Percentiles rank a stretch among this genome's conserved stretches.
phyloP scores from a whole-genome alignment of 2,113 vertebrate genomes.

The Larimichthys polyactis region DNA sequence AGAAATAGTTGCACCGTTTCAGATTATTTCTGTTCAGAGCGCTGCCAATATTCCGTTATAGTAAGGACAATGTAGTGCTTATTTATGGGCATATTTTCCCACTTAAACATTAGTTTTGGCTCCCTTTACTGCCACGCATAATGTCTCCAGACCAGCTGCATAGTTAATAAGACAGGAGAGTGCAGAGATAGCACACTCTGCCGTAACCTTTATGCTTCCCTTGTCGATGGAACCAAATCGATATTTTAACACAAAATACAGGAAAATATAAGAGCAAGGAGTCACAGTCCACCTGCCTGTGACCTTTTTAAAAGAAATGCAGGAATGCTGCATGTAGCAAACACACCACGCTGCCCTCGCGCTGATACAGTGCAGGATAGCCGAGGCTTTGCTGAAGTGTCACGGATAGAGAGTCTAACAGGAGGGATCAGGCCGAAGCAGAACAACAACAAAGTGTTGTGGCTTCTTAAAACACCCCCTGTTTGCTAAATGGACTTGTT shows the following conservation, averaged over 20 bases:
- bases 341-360: not conserved
- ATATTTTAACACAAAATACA: conserved; percentile 77
- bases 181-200: conserved; percentile 13
- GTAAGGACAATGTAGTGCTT: not conserved
- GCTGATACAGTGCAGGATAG: not conserved
- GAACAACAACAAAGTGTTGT: not conserved
- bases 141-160: conserved; percentile 31
- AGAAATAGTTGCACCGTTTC: conserved; percentile 19
- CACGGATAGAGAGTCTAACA: not conserved
- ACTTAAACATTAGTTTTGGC: conserved; percentile 57
- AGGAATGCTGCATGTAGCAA: conserved; percentile 28
- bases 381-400: not conserved
- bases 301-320: conserved; percentile 77
- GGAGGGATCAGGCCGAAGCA: conserved; percentile 8
- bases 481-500: conserved; percentile 65
- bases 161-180: conserved; percentile 25
- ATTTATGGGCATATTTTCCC: conserved; percentile 45
- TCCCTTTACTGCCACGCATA: conserved; percentile 17
- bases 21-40: conserved; percentile 28
- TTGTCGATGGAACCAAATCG: conserved; percentile 68
- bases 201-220: conserved; percentile 76
- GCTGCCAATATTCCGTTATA: conserved; percentile 47
- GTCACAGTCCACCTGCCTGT: conserved; percentile 69
- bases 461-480: conserved; percentile 31
- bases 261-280: conserved; percentile 74